A percentile compares a stretch with the other conserved stretches of the same genome.
Evolutionary conservation across 1,140 invertebrate genomes (phyloP).

Genomic region (Drosophila obscura): DNA sequence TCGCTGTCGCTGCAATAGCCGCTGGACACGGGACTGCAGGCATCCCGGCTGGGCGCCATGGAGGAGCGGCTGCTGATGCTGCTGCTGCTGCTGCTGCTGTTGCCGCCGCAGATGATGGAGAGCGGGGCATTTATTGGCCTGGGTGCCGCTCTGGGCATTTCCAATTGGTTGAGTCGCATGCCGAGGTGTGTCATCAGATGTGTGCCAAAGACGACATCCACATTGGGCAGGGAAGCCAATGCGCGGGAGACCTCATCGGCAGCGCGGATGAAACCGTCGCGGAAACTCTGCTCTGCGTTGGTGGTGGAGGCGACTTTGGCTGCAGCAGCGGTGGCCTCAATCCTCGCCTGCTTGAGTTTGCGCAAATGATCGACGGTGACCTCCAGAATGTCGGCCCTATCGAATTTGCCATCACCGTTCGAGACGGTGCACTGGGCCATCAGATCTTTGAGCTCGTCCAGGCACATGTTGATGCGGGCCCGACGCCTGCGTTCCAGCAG

Average conservation of each 20-base stretch:
- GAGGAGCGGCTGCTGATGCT: slow-evolving; percentile 39
- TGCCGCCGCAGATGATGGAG: slow-evolving; percentile 59
- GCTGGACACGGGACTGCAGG: slow-evolving; percentile 78
- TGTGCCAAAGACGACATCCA: slow-evolving; percentile 93
- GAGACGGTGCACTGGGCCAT: slow-evolving; percentile 93
- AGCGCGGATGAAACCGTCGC: slow-evolving; percentile 95
- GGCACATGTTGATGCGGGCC: slow-evolving; percentile 96
- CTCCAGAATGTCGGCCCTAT: slow-evolving; percentile 98
- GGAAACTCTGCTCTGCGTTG: slow-evolving; percentile 89
- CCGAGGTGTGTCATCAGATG: slow-evolving; percentile 94
- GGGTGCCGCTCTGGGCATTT: slow-evolving; percentile 56
- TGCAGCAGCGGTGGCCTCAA: slow-evolving; percentile 75
- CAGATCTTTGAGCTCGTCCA: slow-evolving; percentile 96
- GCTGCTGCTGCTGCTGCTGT: slow-evolving; percentile 23
- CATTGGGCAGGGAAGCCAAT: slow-evolving; percentile 91
- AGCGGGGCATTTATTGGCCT: slow-evolving; percentile 57
- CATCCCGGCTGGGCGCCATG: slow-evolving; percentile 13
- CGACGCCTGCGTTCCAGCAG: slow-evolving; percentile 96
- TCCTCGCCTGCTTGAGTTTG: slow-evolving; percentile 87
- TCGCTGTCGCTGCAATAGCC: slow-evolving; percentile 81
- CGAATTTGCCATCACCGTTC: slow-evolving; percentile 95
- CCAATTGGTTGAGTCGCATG: slow-evolving; percentile 89
- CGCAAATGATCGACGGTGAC: slow-evolving; percentile 96
- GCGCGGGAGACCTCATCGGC: slow-evolving; percentile 96
- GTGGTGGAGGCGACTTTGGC: too few species aligned